phyloP scores from a whole-genome alignment of 2,888 invertebrate species.

The Dolichopus griseipennis region DNA sequence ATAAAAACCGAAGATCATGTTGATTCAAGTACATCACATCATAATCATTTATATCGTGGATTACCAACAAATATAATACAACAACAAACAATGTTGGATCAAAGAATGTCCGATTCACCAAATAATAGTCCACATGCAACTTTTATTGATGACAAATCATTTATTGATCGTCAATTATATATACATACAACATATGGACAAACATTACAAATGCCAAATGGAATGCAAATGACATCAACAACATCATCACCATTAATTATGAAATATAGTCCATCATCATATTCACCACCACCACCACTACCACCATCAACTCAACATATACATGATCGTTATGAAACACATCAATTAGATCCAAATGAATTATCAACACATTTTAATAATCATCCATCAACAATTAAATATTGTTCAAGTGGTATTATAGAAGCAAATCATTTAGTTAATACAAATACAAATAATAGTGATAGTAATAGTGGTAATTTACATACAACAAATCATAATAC shows the following conservation, averaged over 20 bases:
- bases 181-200: constrained; percentile 11
- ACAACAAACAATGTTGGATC: constrained; percentile 29
- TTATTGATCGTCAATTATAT: constrained; percentile 30
- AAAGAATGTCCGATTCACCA: constrained; percentile 25
- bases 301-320: constrained; percentile 23
- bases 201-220: constrained; percentile 10
- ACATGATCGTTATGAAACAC: constrained; percentile 17
- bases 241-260: constrained; percentile 9
- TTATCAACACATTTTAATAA: constrained; percentile 31
- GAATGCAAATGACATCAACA: constrained; percentile 17
- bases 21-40: constrained; percentile 16
- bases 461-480: constrained; percentile 12
- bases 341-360: constrained; percentile 23
- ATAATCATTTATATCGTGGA: constrained; percentile 29
- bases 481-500: constrained; percentile 10
- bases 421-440: neutral
- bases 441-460: neutral
- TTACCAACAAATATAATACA: constrained; percentile 30
- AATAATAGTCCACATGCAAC: constrained; percentile 1
- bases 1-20: constrained; percentile 23
- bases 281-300: neutral
- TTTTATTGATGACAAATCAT: constrained; percentile 35
- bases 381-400: constrained; percentile 41
- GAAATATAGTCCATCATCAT: constrained; percentile 10
- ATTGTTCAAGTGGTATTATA: constrained; percentile 32